Evolutionary conservation across 2,797 vertebrate genomes (phyloP).

Genomic region (Cuniculus paca): DNA sequence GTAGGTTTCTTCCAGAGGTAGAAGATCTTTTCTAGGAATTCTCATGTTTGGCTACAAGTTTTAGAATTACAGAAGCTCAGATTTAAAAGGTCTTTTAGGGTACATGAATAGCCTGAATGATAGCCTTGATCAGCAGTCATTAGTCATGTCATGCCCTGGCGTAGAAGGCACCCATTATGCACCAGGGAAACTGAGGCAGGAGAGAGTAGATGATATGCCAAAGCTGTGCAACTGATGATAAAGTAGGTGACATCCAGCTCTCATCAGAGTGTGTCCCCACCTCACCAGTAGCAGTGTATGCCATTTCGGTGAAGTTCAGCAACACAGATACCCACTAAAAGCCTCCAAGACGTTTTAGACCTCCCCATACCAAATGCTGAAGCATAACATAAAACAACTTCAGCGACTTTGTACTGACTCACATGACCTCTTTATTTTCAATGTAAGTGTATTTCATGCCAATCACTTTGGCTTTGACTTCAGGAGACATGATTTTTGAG

Average conservation of each 20-base stretch:
- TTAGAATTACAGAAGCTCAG: background rate
- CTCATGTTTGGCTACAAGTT: background rate
- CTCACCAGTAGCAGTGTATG: rapidly evolving
- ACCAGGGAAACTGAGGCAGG: background rate
- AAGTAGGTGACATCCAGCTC: too few species aligned
- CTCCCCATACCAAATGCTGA: background rate
- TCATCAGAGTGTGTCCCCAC: rapidly evolving
- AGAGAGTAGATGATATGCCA: background rate
- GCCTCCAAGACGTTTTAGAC: background rate
- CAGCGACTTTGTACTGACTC: background rate
- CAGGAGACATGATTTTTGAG: background rate
- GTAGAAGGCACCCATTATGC: background rate
- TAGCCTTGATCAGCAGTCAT: background rate
- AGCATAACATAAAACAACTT: background rate
- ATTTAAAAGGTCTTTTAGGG: background rate
- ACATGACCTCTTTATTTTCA: background rate
- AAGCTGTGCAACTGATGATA: too few species aligned
- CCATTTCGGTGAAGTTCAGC: background rate
- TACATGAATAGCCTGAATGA: background rate
- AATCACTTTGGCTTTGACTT: background rate
- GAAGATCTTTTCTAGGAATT: background rate
- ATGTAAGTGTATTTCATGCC: background rate
- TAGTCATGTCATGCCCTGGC: background rate
- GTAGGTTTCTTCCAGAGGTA: background rate
- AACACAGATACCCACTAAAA: background rate